These are phyloP conservation scores for Lepidiolamprologus cunningtoni DNA, from an alignment of 2,113 vertebrate species.

Conservation along the genomic window DNA sequence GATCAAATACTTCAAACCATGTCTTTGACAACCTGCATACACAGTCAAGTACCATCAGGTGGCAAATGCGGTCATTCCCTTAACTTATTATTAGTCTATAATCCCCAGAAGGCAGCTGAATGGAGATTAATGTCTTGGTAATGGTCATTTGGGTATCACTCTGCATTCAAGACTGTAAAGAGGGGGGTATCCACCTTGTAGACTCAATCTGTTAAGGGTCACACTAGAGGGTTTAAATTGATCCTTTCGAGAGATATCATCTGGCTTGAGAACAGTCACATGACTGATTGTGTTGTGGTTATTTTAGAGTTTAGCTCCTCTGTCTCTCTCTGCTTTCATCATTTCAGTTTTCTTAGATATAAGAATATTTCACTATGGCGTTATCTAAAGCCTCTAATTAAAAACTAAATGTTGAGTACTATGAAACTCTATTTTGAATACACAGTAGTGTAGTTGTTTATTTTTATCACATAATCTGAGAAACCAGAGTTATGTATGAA, in stretches of 20 bases:
- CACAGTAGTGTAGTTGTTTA: neutral
- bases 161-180: constrained; percentile 6
- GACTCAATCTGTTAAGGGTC: neutral
- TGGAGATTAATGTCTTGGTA: constrained; percentile 37
- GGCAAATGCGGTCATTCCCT: constrained; percentile 11
- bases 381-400: neutral
- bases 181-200: neutral
- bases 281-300: neutral
- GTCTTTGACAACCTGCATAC: constrained; percentile 27
- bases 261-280: neutral
- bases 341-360: neutral
- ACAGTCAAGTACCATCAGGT: constrained; percentile 26
- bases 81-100: constrained; percentile 9
- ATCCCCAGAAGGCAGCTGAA: constrained; percentile 11
- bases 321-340: neutral
- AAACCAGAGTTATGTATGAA: neutral
- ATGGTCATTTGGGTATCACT: constrained; percentile 28
- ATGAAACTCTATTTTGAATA: neutral
- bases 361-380: neutral
- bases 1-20: constrained; percentile 4
- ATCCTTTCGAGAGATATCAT: neutral
- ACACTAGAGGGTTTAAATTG: neutral
- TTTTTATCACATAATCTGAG: neutral
- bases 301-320: neutral
- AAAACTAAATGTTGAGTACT: neutral